Evolutionary conservation across 53 echinoderm and acorn worm species (phyloP).

Genomic region (Hippasteria phrygiana): DNA sequence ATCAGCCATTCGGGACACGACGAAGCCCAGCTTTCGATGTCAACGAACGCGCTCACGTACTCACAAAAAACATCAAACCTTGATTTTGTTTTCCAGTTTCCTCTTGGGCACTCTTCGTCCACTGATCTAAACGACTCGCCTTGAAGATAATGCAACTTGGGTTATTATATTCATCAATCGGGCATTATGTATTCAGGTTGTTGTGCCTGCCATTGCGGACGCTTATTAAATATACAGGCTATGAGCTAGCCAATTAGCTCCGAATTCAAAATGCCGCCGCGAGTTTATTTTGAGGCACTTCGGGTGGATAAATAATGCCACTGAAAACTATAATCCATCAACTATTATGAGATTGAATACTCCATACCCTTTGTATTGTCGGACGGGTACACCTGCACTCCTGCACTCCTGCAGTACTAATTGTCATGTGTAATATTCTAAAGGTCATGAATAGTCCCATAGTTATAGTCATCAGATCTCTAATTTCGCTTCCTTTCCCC

Average conservation of each 20-base stretch:
- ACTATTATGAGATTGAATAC: no score
- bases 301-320: no score
- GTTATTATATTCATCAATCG: not conserved
- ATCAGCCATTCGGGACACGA: slow-evolving; percentile 45
- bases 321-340: no score
- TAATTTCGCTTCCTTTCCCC: no score
- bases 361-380: no score
- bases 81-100: slow-evolving; percentile 21
- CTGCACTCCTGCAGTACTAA: no score
- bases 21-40: not conserved
- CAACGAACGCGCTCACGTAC: slow-evolving; percentile 54
- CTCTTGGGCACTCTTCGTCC: not conserved
- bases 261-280: not conserved
- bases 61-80: slow-evolving; percentile 27
- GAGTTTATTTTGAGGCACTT: not conserved
- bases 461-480: no score
- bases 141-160: not conserved
- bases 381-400: no score
- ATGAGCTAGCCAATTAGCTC: slow-evolving; percentile 26
- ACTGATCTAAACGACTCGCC: slow-evolving; percentile 50
- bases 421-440: no score
- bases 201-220: not conserved
- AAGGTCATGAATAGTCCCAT: no score
- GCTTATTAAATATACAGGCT: slow-evolving; percentile 43
- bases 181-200: not conserved